A percentile compares a stretch with the other conserved stretches of the same genome.
Conservation (phyloP, 2,888 invertebrate genomes). For the Pristionchus entomophagus region DNA sequence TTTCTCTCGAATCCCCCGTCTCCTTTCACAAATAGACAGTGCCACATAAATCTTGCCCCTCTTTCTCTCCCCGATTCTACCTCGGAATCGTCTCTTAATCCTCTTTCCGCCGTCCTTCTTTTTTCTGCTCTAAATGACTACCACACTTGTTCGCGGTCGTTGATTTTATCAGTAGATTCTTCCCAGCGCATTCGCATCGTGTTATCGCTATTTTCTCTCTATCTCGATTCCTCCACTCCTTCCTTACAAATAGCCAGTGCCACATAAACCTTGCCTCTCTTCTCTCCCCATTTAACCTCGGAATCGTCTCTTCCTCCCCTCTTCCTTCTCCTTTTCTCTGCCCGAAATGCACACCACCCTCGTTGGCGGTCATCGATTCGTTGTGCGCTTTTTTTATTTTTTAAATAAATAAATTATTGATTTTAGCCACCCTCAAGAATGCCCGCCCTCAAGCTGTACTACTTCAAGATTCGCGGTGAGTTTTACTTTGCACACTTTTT, state of each 20-base stretch:
- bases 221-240: neutral
- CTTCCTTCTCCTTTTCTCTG: neutral
- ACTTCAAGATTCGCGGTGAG: slow-evolving; percentile 32
- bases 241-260: too few species aligned
- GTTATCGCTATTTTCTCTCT: neutral
- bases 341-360: slow-evolving; percentile 4
- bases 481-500: neutral
- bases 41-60: too few species aligned
- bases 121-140: too few species aligned
- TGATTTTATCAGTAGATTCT: too few species aligned
- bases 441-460: slow-evolving; percentile 28
- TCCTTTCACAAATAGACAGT: too few species aligned
- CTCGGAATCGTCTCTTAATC: neutral
- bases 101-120: too few species aligned
- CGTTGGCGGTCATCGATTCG: neutral
- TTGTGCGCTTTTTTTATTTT: neutral
- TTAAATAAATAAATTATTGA: neutral
- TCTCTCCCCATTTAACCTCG: neutral
- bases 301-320: neutral
- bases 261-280: neutral
- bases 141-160: too few species aligned
- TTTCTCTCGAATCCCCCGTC: too few species aligned
- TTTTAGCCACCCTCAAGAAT: slow-evolving; percentile 17
- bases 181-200: too few species aligned
- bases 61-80: neutral